Conservation (phyloP, 1,140 invertebrate species). For the Zaprionus vittiger region DNA sequence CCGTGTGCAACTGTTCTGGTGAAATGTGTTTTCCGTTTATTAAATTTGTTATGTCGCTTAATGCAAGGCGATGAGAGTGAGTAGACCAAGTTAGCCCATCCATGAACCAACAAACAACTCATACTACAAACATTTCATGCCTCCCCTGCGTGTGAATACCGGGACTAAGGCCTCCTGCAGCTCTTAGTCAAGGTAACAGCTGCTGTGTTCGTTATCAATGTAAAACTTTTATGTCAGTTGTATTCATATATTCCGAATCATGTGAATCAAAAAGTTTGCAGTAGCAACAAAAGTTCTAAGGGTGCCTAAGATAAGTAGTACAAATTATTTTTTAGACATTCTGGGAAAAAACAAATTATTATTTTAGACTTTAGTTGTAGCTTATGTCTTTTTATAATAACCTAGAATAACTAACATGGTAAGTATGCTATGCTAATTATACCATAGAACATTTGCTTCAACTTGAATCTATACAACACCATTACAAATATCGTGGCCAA, state of each 20-base stretch:
- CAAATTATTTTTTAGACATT: background rate
- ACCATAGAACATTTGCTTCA: too few relatives aligned
- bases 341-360: background rate
- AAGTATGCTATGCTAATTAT: conserved; percentile 7
- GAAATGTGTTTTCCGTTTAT: conserved; percentile 55
- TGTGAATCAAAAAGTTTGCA: conserved; percentile 1
- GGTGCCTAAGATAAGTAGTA: background rate
- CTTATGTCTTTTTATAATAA: background rate
- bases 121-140: conserved; percentile 19
- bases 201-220: conserved; percentile 28
- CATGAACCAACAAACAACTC: conserved; percentile 42
- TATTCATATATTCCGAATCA: conserved; percentile 4
- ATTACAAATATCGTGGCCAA: too few relatives aligned
- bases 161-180: background rate
- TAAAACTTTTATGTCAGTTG: conserved; percentile 71
- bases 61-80: conserved; percentile 33
- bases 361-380: background rate
- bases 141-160: background rate
- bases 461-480: background rate
- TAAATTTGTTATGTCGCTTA: conserved; percentile 57
- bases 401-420: conserved; percentile 36
- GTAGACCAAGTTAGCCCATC: conserved; percentile 4
- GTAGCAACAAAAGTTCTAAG: conserved; percentile 3
- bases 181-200: conserved; percentile 1
- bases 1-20: conserved; percentile 38